These are phyloP conservation scores for Notamacropus eugenii DNA, from an alignment of 2,797 vertebrate species.

Conservation along the genomic window DNA sequence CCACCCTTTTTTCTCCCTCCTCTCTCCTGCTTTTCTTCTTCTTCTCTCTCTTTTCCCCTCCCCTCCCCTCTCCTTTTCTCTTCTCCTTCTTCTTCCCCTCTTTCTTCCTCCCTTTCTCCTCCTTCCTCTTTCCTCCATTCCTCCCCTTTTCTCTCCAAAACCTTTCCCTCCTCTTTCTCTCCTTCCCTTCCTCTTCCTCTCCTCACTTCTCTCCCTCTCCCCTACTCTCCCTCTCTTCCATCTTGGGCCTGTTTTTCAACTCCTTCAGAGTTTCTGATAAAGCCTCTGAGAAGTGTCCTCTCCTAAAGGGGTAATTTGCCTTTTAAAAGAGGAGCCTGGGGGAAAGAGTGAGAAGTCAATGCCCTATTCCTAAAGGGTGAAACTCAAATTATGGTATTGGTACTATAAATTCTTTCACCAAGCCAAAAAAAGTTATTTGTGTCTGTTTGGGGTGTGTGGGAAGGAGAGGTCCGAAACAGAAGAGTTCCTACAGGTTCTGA, in stretches of 20 bases:
- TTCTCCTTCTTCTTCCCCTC: background rate
- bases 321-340: background rate
- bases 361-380: background rate
- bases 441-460: background rate
- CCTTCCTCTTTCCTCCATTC: background rate
- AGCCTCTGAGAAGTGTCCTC: background rate
- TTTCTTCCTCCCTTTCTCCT: background rate
- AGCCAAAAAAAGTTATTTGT: background rate
- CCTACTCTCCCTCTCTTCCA: background rate
- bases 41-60: too few relatives aligned
- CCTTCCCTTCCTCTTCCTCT: too few relatives aligned
- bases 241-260: background rate
- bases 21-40: background rate
- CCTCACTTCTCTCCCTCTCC: too few relatives aligned
- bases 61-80: background rate
- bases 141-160: background rate
- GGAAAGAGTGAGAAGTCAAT: background rate
- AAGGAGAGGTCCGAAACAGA: background rate
- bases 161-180: too few relatives aligned
- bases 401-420: background rate
- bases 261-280: background rate
- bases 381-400: background rate
- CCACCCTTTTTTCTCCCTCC: background rate
- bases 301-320: background rate
- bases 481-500: background rate